Evolutionary conservation across 2,113 vertebrate genomes (phyloP), one percentile per base, ranked within the genome.

Genomic region (Nansenia antarctica): DNA sequence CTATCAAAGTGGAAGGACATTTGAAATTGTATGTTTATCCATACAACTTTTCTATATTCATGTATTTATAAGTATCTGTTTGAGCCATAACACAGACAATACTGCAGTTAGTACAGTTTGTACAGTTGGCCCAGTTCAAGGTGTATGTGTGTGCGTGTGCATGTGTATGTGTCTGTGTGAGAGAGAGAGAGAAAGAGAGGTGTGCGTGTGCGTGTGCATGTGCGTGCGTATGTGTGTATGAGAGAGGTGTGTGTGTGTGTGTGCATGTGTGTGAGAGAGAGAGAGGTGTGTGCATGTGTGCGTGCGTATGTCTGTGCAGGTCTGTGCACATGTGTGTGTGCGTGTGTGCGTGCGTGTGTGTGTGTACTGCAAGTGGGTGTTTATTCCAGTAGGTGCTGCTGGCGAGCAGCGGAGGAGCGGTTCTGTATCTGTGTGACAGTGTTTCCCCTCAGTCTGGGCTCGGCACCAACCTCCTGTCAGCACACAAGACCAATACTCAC

Each of bases 371-470:
- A 74, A 24, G 5, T 65, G 61, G 35, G 6, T 45, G 42, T 55
- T 47, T 60, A 26, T 37, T 66, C 87, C 90, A 87, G 87, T 85
- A 90, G 90, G 86, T 85, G 87, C 81, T 87, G 84, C 86, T 89
- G 78, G 63, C 85, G 87, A 85, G 86, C 80, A 86, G 74, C 32
- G 29, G 22, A 3, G 18, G 2, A 20, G 22, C 2, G 29, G 62
- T 9, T 22, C n/a, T 18, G 39, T 18, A 6, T 30, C 22, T 29
- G 32, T 26, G n/a, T 30, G 4, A 65, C 9, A 37, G 30, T 64
- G 60, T 15, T n/a, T 73, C 69, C 58, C 76, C 69, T 79, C 70
- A 85, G 62, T 85, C 77, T 82, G 85, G 87, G 87, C 84, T 82
- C 2, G 18, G 45, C 79, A 85, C 86, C 86, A 87, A 82, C 60